Evolutionary conservation across 2,797 vertebrate species (phyloP), one percentile per base, ranked within the genome.

Genomic region (Kryptopterus vitreolus): DNA sequence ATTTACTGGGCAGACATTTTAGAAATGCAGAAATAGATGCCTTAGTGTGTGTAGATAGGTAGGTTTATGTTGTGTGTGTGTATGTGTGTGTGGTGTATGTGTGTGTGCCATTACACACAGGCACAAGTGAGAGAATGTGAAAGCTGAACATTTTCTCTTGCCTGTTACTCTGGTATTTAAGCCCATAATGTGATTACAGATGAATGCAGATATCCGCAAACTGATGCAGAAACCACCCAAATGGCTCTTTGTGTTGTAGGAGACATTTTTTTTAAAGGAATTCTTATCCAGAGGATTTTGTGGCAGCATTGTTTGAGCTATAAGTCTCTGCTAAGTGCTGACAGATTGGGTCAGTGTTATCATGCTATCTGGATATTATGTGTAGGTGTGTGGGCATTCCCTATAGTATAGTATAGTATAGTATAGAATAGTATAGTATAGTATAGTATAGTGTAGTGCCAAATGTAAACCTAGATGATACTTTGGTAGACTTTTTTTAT

Each of bases 201-300:
- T 79, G 57, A 85, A 87, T 86, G 85, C 79, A 79, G 68, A 80
- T 87, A 74, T 88, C 84, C 70, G 50, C 78, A 83, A 62, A 85
- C 38, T 85, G 83, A 81, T 77, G 55, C 81, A 77, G 71, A 82
- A 87, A 81, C 86, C 87, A 89, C 85, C 86, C 87, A 87, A 88
- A 87, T 77, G 79, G 83, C 35, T 63, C 85, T 85, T 86, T 87
- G 86, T 86, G 81, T 85, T 52, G 38, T 68, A 77, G 61, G 72
- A 80, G 77, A 85, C 38, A 77, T 88, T 89, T 87, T 88, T 89
- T 87, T 33, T 81, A 87, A 81, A 83, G 84, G 84, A 89, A 89
- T 88, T 87, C 35, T 66, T 38, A 85, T 75, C 83, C 65, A 53
- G 66, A 69, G 80, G 82, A 86, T 88, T 89, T 90, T 81, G 79